Percentiles rank a stretch among this genome's conserved stretches.
Conservation (phyloP, 37 sponge, comb jelly and placozoan species). For the Eunapius fragilis region DNA sequence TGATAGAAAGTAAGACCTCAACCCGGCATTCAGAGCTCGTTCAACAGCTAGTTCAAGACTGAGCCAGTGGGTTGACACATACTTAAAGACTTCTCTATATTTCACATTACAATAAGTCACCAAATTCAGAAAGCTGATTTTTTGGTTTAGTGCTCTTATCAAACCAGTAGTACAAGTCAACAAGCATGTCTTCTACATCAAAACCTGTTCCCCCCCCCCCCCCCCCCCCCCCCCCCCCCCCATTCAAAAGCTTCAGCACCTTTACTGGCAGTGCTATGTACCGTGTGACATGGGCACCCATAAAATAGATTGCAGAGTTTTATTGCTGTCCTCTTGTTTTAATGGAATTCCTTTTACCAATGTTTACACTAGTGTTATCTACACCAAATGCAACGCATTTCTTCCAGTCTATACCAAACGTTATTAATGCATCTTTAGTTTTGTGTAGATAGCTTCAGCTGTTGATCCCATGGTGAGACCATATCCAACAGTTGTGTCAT, state of each 20-base stretch:
- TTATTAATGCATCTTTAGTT: constrained; percentile 35
- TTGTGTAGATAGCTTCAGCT: constrained; percentile 35
- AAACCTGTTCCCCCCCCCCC: constrained; percentile 31
- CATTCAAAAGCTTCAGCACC: constrained; percentile 25
- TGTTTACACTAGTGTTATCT: constrained; percentile 76
- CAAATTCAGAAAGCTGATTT: constrained; percentile 31
- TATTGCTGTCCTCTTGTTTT: constrained; percentile 31
- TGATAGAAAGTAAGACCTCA: constrained; percentile 53
- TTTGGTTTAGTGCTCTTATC: constrained; percentile 60
- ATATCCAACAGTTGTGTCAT: constrained; percentile 58
- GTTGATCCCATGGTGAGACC: constrained; percentile 32
- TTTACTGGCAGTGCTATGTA: constrained; percentile 39
- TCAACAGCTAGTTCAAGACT: constrained; percentile 37
- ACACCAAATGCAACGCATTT: constrained; percentile 53
- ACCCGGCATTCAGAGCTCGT: constrained; percentile 22
- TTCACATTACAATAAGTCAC: constrained; percentile 47
- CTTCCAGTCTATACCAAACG: constrained; percentile 28
- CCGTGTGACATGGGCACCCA: constrained; percentile 65
- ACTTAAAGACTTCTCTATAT: constrained; percentile 57
- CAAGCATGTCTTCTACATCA: constrained; percentile 56
- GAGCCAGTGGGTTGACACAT: constrained; percentile 54
- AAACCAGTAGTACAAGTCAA: constrained; percentile 54
- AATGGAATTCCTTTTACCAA: constrained; percentile 53
- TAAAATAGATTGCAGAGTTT: constrained; percentile 40
- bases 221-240: too few relatives aligned